Evolutionary conservation across 2,888 invertebrate genomes (phyloP), one percentile per base, ranked within the genome.

Genomic region (Oasisia sp.): DNA sequence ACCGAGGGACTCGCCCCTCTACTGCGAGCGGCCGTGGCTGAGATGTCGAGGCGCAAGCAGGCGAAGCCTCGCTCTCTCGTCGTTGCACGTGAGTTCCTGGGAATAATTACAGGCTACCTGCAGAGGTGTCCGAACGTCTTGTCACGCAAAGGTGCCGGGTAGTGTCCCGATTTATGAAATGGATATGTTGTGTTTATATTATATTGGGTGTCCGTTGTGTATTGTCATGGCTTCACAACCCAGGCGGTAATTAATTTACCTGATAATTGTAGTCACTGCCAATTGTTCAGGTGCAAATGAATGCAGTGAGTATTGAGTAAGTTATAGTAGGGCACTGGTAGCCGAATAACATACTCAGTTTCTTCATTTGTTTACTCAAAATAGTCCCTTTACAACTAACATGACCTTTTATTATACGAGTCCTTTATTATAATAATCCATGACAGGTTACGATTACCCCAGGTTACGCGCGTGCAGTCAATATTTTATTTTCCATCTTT

Each of bases 31-130:
- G 50, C 38, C 38, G 50, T 0, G 50, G 50, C 50, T 50, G 74
- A 74, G 74, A 74, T 74, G 74, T 74, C 74, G 27, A 19, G 74
- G n/a, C 74, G 74, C 27, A 74, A 74, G n/a, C 74, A 74, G 74
- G 74, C 74, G 74, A 74, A 74, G 74, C 74, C 74, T 2, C 74
- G 74, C n/a, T 74, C 74, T 74, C 74, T 74, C 74, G n/a, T 74
- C 74, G 74, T 74, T 27, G n/a, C 74, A 74, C 74, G 74, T 74
- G 27, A 74, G 74, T 74, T 74, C 27, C n/a, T 74, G 3, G 74
- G 74, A 19, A 74, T 7, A 74, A 74, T 74, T 27, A 7, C 19
- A 7, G 14, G 19, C 7, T 56, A 19, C 14, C 56, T 74, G 74
- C 27, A 74, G 3, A 27, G 74, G 74, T 74, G 27, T 74, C 74